Evolutionary conservation across 2,797 vertebrate genomes (phyloP), one percentile per base, ranked within the genome.

Genomic region (Chlorospingus flavigularis): DNA sequence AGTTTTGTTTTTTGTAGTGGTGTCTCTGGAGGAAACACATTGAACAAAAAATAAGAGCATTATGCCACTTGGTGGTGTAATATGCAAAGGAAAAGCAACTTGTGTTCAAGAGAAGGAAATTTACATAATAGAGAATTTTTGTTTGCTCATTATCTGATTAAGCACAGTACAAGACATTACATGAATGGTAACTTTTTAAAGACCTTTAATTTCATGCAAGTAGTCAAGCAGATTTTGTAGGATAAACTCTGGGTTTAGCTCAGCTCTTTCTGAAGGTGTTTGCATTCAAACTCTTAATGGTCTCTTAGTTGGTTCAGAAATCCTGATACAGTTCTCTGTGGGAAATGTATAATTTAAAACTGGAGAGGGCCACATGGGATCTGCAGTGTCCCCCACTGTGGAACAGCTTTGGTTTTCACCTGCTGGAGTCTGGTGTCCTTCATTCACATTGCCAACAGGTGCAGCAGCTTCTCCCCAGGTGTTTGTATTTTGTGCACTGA

Each of bases 41-140:
- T 55, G 66, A 86, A 53, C 31, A 77, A 58, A 87, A 80, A 65
- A 53, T 66, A 88, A 90, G 63, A 86, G 17, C 18, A 23, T 73
- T 88, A 88, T 70, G 58, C 97, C 96, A 96, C 97, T 97, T 97
- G 97, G 97, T 96, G 96, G 97, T 96, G 96, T 97, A 92, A 96
- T 95, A 91, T 71, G 70, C 97, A 95, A 96, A 96, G 96, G 88
- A 96, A 97, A 96, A 94, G 0, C 11, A 73, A 71, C 68, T 50
- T 79, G 30, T 1, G 3, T 88, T 84, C 39, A 61, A 84, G 60
- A 80, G 70, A 88, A 88, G 57, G 37, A 80, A 86, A 75, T 71
- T 30, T 86, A 63, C 30, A 6, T 73, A 76, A 67, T 8, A 70
- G 45, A 84, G n/a, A 31, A 24, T 43, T 87, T 93, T 85, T 60